phyloP scores from a whole-genome alignment of 2,113 vertebrate genomes.

The Xiphias gladius region DNA sequence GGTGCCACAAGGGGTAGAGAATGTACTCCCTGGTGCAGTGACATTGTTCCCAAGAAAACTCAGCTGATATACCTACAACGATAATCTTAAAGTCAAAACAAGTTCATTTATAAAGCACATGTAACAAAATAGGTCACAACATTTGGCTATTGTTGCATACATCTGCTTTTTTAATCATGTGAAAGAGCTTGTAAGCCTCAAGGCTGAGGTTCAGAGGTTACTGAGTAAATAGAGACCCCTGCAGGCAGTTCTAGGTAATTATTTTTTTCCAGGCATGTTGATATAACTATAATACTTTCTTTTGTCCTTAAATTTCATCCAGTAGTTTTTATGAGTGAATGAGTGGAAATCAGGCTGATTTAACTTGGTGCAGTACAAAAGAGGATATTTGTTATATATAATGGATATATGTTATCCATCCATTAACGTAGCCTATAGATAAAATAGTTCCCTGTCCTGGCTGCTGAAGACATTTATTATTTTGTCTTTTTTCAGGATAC shows the following conservation, averaged over 20 bases:
- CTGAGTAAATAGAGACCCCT: constrained; percentile 83
- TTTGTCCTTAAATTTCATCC: neutral
- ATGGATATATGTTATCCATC: neutral
- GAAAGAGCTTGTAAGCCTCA: constrained; percentile 1
- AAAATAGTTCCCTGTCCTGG: neutral
- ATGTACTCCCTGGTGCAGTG: neutral
- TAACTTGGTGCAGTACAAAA: neutral
- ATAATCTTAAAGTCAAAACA: constrained; percentile 5
- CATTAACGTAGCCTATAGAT: neutral
- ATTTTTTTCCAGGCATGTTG: neutral
- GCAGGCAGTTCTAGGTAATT: constrained; percentile 71
- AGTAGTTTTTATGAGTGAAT: neutral
- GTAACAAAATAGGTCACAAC: constrained; percentile 10
- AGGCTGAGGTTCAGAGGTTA: constrained; percentile 35
- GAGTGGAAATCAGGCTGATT: neutral
- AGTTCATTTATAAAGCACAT: neutral
- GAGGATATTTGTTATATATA: neutral
- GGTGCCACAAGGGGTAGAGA: neutral
- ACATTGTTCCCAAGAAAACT: neutral
- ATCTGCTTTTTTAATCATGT: neutral
- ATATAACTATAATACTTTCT: neutral
- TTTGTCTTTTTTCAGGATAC: constrained; percentile 87
- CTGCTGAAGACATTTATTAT: constrained; percentile 4
- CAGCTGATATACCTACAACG: neutral
- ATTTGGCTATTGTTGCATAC: neutral